Conservation (phyloP, 2,888 invertebrate species). For the Nemapogon koenigi region DNA sequence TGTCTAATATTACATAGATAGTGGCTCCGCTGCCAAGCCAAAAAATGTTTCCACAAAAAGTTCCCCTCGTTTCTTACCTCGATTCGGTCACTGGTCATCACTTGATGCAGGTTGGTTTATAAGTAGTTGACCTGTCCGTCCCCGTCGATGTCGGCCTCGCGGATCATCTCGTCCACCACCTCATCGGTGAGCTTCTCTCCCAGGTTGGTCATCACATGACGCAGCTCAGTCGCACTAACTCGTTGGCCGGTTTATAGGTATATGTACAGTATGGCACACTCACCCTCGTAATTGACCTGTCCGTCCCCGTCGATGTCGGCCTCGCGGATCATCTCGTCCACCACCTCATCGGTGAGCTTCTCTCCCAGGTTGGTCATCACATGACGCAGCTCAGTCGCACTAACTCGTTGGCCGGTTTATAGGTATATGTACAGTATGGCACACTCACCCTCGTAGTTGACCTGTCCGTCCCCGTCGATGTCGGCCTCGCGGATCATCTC, state of each 20-base stretch:
- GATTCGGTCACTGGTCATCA: too few relatives aligned
- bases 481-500: slow-evolving; percentile 99
- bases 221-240: slow-evolving; percentile 97
- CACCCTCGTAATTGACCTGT: slow-evolving; percentile 97
- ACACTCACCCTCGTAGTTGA: slow-evolving; percentile 90
- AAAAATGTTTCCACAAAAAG: too few relatives aligned
- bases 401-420: too few relatives aligned
- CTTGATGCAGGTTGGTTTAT: too few relatives aligned
- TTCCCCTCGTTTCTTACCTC: too few relatives aligned
- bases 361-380: slow-evolving; percentile 99
- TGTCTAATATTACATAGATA: too few relatives aligned
- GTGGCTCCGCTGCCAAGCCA: too few relatives aligned
- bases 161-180: slow-evolving; percentile 99
- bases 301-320: slow-evolving; percentile 99
- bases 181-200: slow-evolving; percentile 99
- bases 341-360: slow-evolving; percentile 98
- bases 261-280: too few relatives aligned
- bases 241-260: too few relatives aligned
- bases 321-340: slow-evolving; percentile 99
- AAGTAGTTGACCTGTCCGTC: slow-evolving; percentile 99
- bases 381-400: slow-evolving; percentile 97
- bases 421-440: too few relatives aligned
- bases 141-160: slow-evolving; percentile 98
- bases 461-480: slow-evolving; percentile 98
- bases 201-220: slow-evolving; percentile 99